Percentiles rank a stretch among this genome's conserved stretches.
Evolutionary conservation across 2,113 vertebrate genomes (phyloP).

Genomic region (Clupea harengus): DNA sequence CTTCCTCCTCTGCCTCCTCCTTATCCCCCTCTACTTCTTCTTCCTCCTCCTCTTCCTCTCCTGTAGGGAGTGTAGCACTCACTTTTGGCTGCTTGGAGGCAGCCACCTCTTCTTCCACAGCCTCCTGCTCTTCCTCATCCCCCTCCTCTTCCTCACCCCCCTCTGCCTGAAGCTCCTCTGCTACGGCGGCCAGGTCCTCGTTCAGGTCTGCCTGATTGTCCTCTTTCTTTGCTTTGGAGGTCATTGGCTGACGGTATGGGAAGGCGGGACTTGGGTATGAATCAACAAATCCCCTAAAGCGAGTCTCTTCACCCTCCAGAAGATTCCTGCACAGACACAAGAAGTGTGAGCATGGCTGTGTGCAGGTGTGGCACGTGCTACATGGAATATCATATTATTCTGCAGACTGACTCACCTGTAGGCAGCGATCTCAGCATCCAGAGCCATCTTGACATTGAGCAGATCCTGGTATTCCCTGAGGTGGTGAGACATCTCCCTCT

Average conservation of each 20-base stretch:
- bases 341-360: neutral
- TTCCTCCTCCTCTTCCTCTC: conserved; percentile 45
- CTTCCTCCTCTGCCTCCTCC: too few species aligned
- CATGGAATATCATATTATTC: too few species aligned
- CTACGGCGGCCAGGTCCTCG: conserved; percentile 34
- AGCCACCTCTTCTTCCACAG: neutral
- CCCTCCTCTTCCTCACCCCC: too few species aligned
- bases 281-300: conserved; percentile 72
- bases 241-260: conserved; percentile 24
- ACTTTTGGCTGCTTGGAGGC: neutral
- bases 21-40: conserved; percentile 30
- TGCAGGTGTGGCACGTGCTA: neutral
- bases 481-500: conserved; percentile 66
- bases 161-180: conserved; percentile 19
- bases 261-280: conserved; percentile 4
- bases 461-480: conserved; percentile 65
- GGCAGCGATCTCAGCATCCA: conserved; percentile 78
- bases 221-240: neutral
- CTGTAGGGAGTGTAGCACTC: conserved; percentile 11
- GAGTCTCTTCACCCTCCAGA: conserved; percentile 90
- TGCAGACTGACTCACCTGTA: conserved; percentile 62
- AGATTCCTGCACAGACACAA: conserved; percentile 78
- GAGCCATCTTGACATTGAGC: conserved; percentile 76
- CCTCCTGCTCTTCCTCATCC: too few species aligned
- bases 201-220: conserved; percentile 11